Evolutionary conservation across 2,113 vertebrate species (phyloP), one percentile per base, ranked within the genome.

Genomic region (Paratilapia polleni): DNA sequence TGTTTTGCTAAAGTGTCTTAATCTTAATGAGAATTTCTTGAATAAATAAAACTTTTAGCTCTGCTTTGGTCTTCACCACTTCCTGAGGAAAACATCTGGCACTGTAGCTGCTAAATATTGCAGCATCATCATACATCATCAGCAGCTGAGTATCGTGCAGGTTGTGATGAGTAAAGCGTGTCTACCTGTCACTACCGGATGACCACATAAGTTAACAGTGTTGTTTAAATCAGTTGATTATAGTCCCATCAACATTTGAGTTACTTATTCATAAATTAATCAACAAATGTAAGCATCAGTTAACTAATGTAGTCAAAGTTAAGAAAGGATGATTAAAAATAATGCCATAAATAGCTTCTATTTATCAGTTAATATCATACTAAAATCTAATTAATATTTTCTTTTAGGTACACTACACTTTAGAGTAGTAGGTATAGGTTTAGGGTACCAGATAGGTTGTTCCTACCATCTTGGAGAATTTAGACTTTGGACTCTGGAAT

Each of bases 81-180:
- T 41, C 7, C 62, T 24, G 36, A 0, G 0, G 41, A 24, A 38
- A 64, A 8, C 36, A 6, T 8, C 36, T 36, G 8, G 36, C 62
- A 11, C 8, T 68, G 8, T 36, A 6, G 36, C 36, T 36, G 36
- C 36, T 36, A 36, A 6, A 68, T 68, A 73, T 73, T 52, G 20
- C 66, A n/a, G 43, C 10, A 4, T 70, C 0, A 70, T 28, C 66
- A 49, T 70, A 28, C 43, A 28, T 49, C 41, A 70, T 31, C 43
- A 52, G 43, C 43, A 52, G 66, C 28, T 57, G 26, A 26, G 13
- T 12, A 64, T 9, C 4, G 36, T 24, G 12, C 36, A 64, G 36
- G 62, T 64, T 22, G 41, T 49, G 1, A 22, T 49, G 19, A 3
- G 5, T 28, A 70, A 49, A 28, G 64, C 5, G 28, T 43, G 13